These are phyloP conservation scores for Hystrix cristata DNA, from an alignment of 2,113 vertebrate species.

Conservation along the genomic window DNA sequence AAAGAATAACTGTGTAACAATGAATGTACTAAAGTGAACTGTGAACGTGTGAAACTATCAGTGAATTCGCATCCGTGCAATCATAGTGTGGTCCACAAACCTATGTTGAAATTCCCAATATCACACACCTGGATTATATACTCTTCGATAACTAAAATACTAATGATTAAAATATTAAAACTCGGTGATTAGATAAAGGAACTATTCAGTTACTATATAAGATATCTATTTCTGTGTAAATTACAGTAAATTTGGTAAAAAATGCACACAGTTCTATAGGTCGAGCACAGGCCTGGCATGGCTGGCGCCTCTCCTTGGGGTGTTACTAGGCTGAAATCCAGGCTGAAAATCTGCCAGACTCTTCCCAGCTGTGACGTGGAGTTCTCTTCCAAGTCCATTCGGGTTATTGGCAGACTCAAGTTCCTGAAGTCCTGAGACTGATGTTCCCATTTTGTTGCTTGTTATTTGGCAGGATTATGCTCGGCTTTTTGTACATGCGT, in stretches of 20 bases:
- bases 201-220: background rate
- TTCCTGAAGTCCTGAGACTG: background rate
- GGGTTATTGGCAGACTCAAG: background rate
- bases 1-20: background rate
- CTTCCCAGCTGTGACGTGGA: background rate
- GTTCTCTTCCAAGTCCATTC: background rate
- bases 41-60: background rate
- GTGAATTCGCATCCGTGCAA: background rate
- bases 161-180: background rate
- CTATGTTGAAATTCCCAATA: slow-evolving; percentile 28
- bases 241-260: background rate
- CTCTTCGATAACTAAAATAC: background rate
- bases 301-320: too few relatives aligned
- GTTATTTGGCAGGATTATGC: background rate
- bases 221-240: background rate
- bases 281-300: background rate
- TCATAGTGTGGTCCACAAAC: background rate
- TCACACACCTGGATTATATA: background rate
- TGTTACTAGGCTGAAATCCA: background rate
- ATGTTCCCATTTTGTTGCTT: background rate
- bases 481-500: background rate
- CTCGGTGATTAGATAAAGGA: background rate
- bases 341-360: background rate
- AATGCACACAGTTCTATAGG: background rate
- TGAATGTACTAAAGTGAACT: background rate